Evolutionary conservation across 2,113 vertebrate genomes (phyloP).

Genomic region (Hiodon alosoides): DNA sequence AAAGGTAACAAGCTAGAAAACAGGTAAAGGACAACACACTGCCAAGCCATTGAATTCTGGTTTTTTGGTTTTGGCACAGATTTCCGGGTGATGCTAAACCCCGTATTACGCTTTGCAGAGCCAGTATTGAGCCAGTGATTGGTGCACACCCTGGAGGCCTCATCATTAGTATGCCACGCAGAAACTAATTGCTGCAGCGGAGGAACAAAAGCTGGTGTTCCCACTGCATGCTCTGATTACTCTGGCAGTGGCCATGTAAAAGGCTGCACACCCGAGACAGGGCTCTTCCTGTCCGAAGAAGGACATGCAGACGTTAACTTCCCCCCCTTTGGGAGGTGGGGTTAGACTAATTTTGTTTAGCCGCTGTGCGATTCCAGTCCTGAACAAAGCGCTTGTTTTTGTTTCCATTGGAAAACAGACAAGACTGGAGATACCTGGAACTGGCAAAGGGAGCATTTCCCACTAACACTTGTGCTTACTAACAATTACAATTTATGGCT

Average conservation of each 20-base stretch:
- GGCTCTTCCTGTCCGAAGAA: too few relatives aligned
- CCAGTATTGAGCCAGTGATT: constrained; percentile 2
- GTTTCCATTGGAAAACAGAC: too few relatives aligned
- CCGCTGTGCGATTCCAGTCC: too few relatives aligned
- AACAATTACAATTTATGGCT: too few relatives aligned
- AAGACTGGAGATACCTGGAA: too few relatives aligned
- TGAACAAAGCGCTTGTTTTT: too few relatives aligned
- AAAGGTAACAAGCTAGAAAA: background rate
- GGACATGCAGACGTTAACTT: too few relatives aligned
- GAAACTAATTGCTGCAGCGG: constrained; percentile 62
- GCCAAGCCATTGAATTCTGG: background rate
- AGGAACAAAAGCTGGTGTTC: constrained; percentile 58
- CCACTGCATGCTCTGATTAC: constrained; percentile 68
- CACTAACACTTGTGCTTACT: too few relatives aligned
- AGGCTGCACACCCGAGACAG: too few relatives aligned
- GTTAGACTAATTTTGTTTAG: too few relatives aligned
- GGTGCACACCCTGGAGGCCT: constrained; percentile 36
- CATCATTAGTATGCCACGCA: constrained; percentile 66
- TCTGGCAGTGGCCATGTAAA: constrained; percentile 32
- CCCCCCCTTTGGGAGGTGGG: too few relatives aligned
- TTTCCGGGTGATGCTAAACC: background rate
- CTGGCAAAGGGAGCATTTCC: too few relatives aligned
- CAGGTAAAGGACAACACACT: background rate
- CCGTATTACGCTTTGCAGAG: background rate
- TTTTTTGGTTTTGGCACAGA: background rate